Base-by-base conservation (phyloP, 2,888 invertebrate genomes). In the Theretra japonica region DNA sequence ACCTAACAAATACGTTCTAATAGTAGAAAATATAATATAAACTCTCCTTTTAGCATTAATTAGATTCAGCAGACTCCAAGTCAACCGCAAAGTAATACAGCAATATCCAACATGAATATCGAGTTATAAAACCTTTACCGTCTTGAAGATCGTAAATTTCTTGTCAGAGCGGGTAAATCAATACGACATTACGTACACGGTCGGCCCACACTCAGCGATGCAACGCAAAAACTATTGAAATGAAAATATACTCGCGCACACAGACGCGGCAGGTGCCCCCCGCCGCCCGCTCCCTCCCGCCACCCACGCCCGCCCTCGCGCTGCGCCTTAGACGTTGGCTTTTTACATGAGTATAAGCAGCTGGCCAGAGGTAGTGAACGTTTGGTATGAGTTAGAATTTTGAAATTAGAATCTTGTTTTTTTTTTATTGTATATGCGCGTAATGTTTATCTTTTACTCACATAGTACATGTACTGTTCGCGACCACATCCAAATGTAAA, bases 321-420 rank as follows among this genome's bases (percentile, higher is more conserved):
- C 77, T 83, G 85, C 90, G 92, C 93, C 94, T 94, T 93, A 94
- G 94, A 94, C 92, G 92, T 90, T 93, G 90, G 92, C 92, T 94
- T 94, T 93, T 94, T 94, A 93, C 93, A 92, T 90, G 92, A 88
- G 86, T 88, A 87, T 89, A 91, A 92, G 91, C 90, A 91, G 88
- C 84, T 82, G 82, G 76, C 79, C 86, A 84, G 89, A 79, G 78
- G 82, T 79, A 71, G 72, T 56, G 75, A 90, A 92, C 92, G 83
- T 88, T 91, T 82, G 82, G 56, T 68, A 70, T 50, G 4, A 21
- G 59, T 73, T 53, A 62, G 68, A 73, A 58, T 75, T 74, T 68
- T 69, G 6, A 4, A 50, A n/a, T 30, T 57, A 5, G 2, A 53
- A n/a, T 21, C 15, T n/a, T 5, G n/a, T 30, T 19, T 30, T 41